phyloP scores from a whole-genome alignment of 2,113 vertebrate species.

The Plecotus auritus region DNA sequence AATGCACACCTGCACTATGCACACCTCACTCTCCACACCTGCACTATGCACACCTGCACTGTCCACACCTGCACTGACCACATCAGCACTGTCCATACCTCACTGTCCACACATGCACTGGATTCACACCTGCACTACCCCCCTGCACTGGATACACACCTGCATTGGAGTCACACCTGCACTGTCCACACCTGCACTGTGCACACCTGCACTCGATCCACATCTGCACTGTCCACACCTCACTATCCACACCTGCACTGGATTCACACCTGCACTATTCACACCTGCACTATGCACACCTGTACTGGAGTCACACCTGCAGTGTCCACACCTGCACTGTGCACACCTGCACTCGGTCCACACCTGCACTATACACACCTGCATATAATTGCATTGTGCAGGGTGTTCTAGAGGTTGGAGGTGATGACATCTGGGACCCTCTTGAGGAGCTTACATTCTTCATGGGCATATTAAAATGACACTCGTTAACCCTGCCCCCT shows the following conservation, averaged over 20 bases:
- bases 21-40: not conserved
- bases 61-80: not conserved
- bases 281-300: not conserved
- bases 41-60: not conserved
- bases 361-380: no score
- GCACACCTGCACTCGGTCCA: not conserved
- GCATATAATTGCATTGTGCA: not conserved
- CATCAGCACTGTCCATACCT: not conserved
- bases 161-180: no score
- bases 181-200: accelerated
- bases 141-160: accelerated
- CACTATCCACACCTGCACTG: not conserved
- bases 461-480: not conserved
- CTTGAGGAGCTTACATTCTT: no score
- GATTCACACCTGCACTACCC: no score
- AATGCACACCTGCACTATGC: no score
- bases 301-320: not conserved
- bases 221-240: not conserved
- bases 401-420: accelerated
- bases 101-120: not conserved
- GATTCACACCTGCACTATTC: not conserved
- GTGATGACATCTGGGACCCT: no score
- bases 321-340: no score
- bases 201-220: accelerated
- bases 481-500: not conserved